These are phyloP conservation scores for Darevskia mixta DNA, from an alignment of 2,797 vertebrate genomes.

Conservation along the genomic window DNA sequence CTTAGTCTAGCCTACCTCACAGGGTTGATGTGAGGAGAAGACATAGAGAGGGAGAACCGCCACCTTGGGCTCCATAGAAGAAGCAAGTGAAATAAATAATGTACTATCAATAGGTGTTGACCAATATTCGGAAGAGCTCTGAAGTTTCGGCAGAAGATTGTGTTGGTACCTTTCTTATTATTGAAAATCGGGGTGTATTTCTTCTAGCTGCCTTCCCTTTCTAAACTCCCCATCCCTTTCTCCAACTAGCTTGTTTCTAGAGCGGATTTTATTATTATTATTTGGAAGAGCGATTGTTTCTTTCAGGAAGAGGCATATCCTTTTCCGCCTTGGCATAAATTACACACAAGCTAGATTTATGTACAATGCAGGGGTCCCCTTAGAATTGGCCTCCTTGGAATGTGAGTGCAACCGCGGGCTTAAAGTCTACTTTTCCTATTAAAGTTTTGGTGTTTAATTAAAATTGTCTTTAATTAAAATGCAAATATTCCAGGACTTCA, in stretches of 20 bases:
- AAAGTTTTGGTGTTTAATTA: conserved; percentile 81
- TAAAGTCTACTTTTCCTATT: conserved; percentile 75
- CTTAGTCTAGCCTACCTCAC: no score
- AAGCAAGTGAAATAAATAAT: no score
- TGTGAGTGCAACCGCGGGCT: conserved; percentile 67
- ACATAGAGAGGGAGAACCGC: no score
- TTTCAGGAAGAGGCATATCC: conserved; percentile 58
- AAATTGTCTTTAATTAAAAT: conserved; percentile 81
- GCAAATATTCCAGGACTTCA: conserved; percentile 80
- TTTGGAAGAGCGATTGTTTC: conserved; percentile 43
- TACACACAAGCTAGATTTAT: conserved; percentile 58
- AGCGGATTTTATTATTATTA: conserved; percentile 19
- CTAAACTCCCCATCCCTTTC: conserved; percentile 16
- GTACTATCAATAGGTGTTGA: no score
- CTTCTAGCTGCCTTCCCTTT: conserved; percentile 12
- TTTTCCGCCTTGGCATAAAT: conserved; percentile 57
- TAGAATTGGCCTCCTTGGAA: conserved; percentile 65
- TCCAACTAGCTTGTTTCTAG: conserved; percentile 22
- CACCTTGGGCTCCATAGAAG: no score
- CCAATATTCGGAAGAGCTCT: no score
- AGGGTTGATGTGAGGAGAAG: no score
- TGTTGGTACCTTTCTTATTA: background rate
- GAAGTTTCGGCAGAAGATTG: background rate
- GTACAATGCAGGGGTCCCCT: conserved; percentile 49
- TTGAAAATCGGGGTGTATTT: background rate